phyloP scores from a whole-genome alignment of 2,113 vertebrate species.

The Hippocampus comes region DNA sequence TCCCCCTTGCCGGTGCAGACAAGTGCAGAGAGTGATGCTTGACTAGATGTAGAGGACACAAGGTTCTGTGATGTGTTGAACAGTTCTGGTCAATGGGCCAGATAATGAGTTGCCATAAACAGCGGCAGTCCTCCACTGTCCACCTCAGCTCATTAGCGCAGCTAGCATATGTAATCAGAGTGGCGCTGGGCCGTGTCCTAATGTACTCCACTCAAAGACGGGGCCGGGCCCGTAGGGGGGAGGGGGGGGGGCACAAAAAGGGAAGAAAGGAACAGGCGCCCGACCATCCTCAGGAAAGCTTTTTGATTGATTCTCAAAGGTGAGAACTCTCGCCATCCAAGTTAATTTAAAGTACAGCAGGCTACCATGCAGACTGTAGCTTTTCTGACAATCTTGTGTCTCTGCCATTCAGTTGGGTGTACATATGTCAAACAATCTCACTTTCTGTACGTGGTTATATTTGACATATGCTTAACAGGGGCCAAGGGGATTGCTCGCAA shows the following conservation, averaged over 20 bases:
- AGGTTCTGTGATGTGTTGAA: conserved; percentile 69
- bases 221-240: conserved; percentile 38
- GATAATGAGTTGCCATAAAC: conserved; percentile 77
- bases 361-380: neutral
- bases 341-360: conserved; percentile 4
- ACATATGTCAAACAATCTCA: conserved; percentile 62
- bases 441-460: conserved; percentile 68
- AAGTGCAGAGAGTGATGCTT: conserved; percentile 58
- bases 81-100: conserved; percentile 75
- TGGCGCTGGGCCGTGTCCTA: conserved; percentile 73
- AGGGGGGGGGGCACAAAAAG: conserved; percentile 52
- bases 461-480: conserved; percentile 74
- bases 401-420: conserved; percentile 58
- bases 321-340: conserved; percentile 2
- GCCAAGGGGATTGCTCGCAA: conserved; percentile 45
- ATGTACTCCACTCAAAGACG: conserved; percentile 70
- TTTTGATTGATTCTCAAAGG: conserved; percentile 47
- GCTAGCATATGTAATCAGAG: conserved; percentile 74
- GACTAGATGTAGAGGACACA: conserved; percentile 69
- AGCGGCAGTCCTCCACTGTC: conserved; percentile 70
- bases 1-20: conserved; percentile 28
- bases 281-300: conserved; percentile 43
- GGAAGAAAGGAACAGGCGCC: conserved; percentile 61
- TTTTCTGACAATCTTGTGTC: conserved; percentile 31
- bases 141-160: conserved; percentile 71